A percentile compares a stretch with the other conserved stretches of the same genome.
These are phyloP conservation scores for Ginglymostoma cirratum DNA, from an alignment of 2,113 vertebrate species.

Conservation along the genomic window DNA sequence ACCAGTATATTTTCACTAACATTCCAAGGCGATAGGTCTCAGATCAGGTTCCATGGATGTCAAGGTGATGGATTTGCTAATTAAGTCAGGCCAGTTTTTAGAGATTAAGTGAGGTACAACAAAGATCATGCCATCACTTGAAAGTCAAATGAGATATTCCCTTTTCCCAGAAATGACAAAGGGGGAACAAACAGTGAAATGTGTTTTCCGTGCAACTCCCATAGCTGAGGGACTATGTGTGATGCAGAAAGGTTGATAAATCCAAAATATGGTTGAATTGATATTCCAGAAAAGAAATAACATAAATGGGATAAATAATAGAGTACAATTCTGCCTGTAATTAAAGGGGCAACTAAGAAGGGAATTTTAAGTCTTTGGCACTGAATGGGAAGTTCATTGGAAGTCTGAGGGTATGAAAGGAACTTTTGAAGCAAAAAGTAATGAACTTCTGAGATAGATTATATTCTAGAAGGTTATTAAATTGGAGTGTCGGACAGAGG, in stretches of 20 bases:
- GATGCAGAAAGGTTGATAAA: not conserved
- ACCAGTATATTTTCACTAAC: not conserved
- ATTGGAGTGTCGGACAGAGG: not conserved
- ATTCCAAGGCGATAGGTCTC: not conserved
- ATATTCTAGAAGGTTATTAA: not conserved
- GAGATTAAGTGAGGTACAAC: not conserved
- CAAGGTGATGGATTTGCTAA: not conserved
- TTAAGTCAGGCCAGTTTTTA: not conserved
- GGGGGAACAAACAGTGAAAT: not conserved
- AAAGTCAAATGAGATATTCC: not conserved
- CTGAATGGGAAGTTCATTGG: not conserved
- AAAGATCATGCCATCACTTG: not conserved
- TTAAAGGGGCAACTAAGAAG: not conserved
- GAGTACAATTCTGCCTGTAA: not conserved
- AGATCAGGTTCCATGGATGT: not conserved
- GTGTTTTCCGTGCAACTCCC: not conserved
- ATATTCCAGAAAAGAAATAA: not conserved
- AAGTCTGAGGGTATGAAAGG: not conserved
- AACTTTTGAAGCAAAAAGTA: not conserved
- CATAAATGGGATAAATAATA: not conserved
- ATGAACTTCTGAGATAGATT: not conserved
- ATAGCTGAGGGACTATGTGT: not conserved
- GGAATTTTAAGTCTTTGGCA: not conserved
- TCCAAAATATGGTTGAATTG: not conserved
- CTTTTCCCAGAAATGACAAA: not conserved